A percentile compares a stretch with the other conserved stretches of the same genome.
Conservation (phyloP, 1,140 invertebrate species). For the Hermetia illucens region DNA sequence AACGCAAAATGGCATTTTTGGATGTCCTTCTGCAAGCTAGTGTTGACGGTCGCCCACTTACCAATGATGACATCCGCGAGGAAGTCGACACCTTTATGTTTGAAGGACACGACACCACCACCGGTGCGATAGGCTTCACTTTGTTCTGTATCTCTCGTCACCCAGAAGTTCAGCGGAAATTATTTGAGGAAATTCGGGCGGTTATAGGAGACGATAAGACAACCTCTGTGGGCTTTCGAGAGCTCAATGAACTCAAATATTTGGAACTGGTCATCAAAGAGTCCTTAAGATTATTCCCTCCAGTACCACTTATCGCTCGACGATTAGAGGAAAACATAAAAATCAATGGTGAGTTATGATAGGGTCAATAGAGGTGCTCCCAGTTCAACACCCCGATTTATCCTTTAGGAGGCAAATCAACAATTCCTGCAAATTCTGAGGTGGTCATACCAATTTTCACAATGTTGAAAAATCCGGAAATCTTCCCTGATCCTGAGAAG, state of each 20-base stretch:
- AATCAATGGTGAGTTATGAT: slow-evolving; percentile 5
- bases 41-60: slow-evolving; percentile 32
- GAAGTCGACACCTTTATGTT: slow-evolving; percentile 70
- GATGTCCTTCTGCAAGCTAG: slow-evolving; percentile 48
- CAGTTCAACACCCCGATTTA: no score
- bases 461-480: no score
- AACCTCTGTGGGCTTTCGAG: slow-evolving; percentile 30
- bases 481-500: slow-evolving; percentile 4
- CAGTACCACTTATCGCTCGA: slow-evolving; percentile 42
- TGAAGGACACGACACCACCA: slow-evolving; percentile 53
- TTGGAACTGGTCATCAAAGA: slow-evolving; percentile 47
- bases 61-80: slow-evolving; percentile 47
- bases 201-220: slow-evolving; percentile 33
- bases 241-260: slow-evolving; percentile 38
- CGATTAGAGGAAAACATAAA: slow-evolving; percentile 25
- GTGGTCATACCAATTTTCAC: no score
- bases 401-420: no score
- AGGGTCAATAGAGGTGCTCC: no score
- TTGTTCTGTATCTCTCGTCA: slow-evolving; percentile 38
- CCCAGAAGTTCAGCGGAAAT: slow-evolving; percentile 40
- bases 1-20: slow-evolving; percentile 37
- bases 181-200: slow-evolving; percentile 40
- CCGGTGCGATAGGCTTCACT: slow-evolving; percentile 38
- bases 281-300: slow-evolving; percentile 41
- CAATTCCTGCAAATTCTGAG: no score